Conservation (phyloP, 2,113 vertebrate genomes). For the Glaucidium brasilianum region DNA sequence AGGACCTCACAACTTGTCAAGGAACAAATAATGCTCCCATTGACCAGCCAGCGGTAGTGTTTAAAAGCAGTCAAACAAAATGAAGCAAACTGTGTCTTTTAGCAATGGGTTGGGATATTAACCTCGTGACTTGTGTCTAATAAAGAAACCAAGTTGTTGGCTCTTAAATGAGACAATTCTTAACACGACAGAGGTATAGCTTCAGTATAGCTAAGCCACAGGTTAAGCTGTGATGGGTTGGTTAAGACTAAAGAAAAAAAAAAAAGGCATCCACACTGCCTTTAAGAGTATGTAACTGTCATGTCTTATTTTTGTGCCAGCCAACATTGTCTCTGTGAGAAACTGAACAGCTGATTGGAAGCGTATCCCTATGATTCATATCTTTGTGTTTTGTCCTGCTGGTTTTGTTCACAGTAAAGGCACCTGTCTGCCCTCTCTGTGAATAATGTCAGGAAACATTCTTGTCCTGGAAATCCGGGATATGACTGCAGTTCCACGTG, state of each 20-base stretch:
- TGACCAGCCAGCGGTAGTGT: not conserved
- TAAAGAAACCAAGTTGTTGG: not conserved
- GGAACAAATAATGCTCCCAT: not conserved
- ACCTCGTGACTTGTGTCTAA: not conserved
- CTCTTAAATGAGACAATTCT: not conserved
- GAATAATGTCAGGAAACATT: not conserved
- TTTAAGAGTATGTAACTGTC: not conserved
- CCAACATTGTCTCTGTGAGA: not conserved
- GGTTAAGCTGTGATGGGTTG: not conserved
- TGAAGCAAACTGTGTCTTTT: not conserved
- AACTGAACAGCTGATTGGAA: not conserved
- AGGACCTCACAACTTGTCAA: not conserved
- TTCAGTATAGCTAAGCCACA: not conserved
- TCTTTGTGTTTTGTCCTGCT: not conserved
- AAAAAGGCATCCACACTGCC: not conserved
- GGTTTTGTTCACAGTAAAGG: not conserved
- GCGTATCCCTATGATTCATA: not conserved
- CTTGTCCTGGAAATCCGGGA: not conserved
- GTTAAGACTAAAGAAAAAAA: not conserved
- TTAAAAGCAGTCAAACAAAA: not conserved
- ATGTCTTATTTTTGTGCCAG: not conserved
- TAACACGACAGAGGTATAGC: not conserved
- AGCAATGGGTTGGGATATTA: not conserved
- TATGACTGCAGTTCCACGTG: not conserved
- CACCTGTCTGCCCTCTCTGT: not conserved